These are phyloP conservation scores for Lagria hirta DNA, from an alignment of 2,888 invertebrate species.

Conservation along the genomic window DNA sequence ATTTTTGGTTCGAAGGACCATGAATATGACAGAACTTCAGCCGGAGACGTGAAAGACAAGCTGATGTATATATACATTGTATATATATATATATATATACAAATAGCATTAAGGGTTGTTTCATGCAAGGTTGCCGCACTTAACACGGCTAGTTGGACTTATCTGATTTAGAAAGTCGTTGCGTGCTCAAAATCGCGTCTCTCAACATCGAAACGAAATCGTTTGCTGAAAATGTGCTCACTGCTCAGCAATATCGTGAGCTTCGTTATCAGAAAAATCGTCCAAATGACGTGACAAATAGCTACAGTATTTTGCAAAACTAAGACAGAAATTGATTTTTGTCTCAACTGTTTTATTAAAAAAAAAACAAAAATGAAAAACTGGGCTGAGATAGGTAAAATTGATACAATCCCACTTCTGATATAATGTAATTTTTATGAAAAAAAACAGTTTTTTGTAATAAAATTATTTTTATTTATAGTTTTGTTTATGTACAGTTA, in stretches of 20 bases:
- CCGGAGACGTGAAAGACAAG: constrained; percentile 21
- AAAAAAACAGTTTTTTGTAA: no score
- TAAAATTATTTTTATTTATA: no score
- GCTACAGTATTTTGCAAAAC: no score
- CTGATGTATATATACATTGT: no score
- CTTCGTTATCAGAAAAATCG: constrained; percentile 22
- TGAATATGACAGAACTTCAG: constrained; percentile 19
- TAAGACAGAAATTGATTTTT: no score
- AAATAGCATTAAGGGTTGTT: constrained; percentile 28
- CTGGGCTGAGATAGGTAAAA: no score
- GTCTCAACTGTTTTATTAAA: constrained; percentile 2
- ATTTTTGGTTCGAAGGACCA: no score
- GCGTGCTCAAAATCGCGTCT: constrained; percentile 24
- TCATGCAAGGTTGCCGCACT: constrained; percentile 29
- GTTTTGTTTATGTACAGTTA: no score
- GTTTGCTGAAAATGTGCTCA: constrained; percentile 20
- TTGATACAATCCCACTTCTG: no score
- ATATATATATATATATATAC: no score
- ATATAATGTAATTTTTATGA: no score
- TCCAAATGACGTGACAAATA: constrained; percentile 20
- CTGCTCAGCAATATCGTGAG: constrained; percentile 19
- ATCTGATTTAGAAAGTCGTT: constrained; percentile 26
- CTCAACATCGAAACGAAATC: constrained; percentile 24
- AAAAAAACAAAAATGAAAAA: neutral
- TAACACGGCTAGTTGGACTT: constrained; percentile 28